Percentiles rank a stretch among this genome's conserved stretches.
Evolutionary conservation across 2,113 vertebrate genomes (phyloP).

Genomic region (Zootoca vivipara): DNA sequence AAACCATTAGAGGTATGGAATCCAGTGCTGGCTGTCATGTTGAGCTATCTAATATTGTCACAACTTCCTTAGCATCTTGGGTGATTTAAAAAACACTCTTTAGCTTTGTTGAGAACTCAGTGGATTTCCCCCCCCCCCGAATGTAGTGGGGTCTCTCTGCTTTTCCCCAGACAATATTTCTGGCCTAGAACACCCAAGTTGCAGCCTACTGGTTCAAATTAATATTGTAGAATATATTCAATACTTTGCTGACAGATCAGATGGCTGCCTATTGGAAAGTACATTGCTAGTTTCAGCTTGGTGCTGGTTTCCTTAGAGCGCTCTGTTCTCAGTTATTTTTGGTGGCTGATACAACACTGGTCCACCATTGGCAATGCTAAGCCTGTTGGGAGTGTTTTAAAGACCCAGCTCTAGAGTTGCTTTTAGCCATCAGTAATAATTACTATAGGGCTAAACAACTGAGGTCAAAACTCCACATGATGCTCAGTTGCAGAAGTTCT

Average conservation of each 20-base stretch:
- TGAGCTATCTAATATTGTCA: background rate
- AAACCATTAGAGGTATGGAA: slow-evolving; percentile 20
- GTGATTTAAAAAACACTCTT: background rate
- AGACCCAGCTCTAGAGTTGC: background rate
- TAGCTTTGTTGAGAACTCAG: slow-evolving; percentile 38
- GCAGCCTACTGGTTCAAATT: slow-evolving; percentile 1
- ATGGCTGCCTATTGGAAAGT: slow-evolving; percentile 5
- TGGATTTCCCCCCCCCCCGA: too few relatives aligned
- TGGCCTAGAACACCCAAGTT: background rate
- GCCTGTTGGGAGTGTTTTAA: background rate
- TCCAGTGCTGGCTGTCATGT: background rate
- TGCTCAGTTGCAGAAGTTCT: background rate
- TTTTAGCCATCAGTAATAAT: background rate
- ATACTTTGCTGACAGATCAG: slow-evolving; percentile 6
- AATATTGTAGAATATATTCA: background rate
- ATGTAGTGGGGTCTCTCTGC: slow-evolving; percentile 23
- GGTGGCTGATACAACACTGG: background rate
- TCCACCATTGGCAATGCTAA: background rate
- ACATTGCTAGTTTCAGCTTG: background rate
- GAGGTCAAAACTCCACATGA: background rate
- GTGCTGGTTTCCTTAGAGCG: background rate
- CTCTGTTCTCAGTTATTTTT: background rate
- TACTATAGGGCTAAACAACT: background rate
- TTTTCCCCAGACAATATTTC: background rate
- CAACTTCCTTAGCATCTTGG: background rate